A percentile compares a stretch with the other conserved stretches of the same genome.
phyloP scores from a whole-genome alignment of 1,140 invertebrate species.

The Oppia nitens region DNA sequence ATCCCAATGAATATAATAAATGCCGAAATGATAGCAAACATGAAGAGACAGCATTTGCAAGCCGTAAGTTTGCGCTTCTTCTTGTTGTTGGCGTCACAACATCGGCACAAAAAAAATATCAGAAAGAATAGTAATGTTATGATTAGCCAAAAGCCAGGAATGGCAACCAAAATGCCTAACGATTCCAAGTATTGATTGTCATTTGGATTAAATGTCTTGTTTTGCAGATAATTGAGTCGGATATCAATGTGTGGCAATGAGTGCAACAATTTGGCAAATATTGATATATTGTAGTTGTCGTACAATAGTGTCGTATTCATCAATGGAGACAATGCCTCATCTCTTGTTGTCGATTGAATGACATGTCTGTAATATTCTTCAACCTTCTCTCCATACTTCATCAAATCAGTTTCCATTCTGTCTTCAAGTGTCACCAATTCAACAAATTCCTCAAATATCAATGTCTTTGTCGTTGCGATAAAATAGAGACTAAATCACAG shows the following conservation, averaged over 20 bases:
- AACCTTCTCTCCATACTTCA: no score
- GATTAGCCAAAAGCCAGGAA: constrained; percentile 75
- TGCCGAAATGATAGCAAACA: constrained; percentile 15
- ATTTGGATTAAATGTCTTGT: constrained; percentile 72
- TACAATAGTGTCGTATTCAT: not conserved
- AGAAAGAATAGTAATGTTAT: constrained; percentile 66
- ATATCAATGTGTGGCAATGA: constrained; percentile 46
- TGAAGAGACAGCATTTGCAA: constrained; percentile 15
- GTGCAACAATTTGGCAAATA: constrained; percentile 65
- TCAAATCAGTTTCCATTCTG: no score
- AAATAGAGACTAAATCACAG: no score
- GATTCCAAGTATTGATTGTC: constrained; percentile 66
- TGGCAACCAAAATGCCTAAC: constrained; percentile 61
- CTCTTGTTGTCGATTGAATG: no score
- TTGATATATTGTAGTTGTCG: constrained; percentile 38
- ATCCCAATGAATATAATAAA: constrained; percentile 44
- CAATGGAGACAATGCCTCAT: not conserved
- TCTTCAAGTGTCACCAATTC: no score
- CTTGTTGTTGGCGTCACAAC: constrained; percentile 54
- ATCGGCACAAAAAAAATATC: constrained; percentile 76
- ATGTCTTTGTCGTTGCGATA: no score
- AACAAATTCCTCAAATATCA: no score
- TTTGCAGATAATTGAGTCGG: constrained; percentile 57
- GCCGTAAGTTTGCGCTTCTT: constrained; percentile 12
- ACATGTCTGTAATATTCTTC: no score